Evolutionary conservation across 2,113 vertebrate species (phyloP), one percentile per base, ranked within the genome.

Genomic region (Campylomormyrus numenius): DNA sequence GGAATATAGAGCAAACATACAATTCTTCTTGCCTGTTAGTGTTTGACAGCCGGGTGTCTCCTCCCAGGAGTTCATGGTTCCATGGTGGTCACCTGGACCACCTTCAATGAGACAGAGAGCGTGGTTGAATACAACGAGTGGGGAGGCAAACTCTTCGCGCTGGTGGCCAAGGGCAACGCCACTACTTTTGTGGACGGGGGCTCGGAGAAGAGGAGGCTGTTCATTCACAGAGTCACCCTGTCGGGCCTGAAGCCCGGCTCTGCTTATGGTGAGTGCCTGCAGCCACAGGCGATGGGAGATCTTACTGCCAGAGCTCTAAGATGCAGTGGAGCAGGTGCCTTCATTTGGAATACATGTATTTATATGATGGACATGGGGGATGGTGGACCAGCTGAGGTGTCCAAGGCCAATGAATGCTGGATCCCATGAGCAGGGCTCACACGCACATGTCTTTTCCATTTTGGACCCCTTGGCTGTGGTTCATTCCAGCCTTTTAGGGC

Each of bases 71-170:
- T 93, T 4, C 92, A 96, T 0, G 93, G 94, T 17, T 95, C 95
- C 62, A 97, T 98, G 96, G 93, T 94, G 0, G 95, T 98, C 42
- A 97, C 97, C 50, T 98, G 97, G 97, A 97, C 95, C 49, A 98
- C 96, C 0, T 95, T 95, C 90, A 94, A 92, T 31, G 91, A 94
- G 24, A 94, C 97, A 0, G 92, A 90, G 17, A 97, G 96, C 0
- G 87, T 92, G 19, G 97, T 98, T 89, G 95, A 97, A 93, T 98
- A 95, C 0, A 93, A 95, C 13, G 92, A 95, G 35, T 89, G 90
- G 2, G 93, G 95, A 0, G 93, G 91, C 15, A 93, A 90, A 3
- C 91, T 95, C 7, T 96, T 97, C 91, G 91, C 94, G 2, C 87
- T 93, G 80, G 92, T 77, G 0, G 91, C 96, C 21, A 93, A 89